A percentile compares a stretch with the other conserved stretches of the same genome.
Conservation (phyloP, 1,140 invertebrate species). For the Drosophila lacteicornis region DNA sequence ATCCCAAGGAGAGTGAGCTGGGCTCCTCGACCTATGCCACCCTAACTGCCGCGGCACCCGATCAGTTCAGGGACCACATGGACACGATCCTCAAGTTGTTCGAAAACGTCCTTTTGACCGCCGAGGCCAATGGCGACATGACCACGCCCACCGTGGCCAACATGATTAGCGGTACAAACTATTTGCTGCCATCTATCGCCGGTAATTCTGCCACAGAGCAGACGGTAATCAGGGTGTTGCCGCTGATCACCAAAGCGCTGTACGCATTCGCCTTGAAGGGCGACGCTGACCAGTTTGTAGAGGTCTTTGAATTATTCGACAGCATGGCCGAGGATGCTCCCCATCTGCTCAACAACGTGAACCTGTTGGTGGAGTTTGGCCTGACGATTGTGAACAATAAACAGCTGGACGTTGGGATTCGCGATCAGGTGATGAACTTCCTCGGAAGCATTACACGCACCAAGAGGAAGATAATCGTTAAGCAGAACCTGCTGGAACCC, state of each 20-base stretch:
- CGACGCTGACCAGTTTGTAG: slow-evolving; percentile 87
- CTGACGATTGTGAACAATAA: slow-evolving; percentile 87
- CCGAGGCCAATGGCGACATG: slow-evolving; percentile 64
- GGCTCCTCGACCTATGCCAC: slow-evolving; percentile 78
- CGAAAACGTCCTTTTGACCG: slow-evolving; percentile 49
- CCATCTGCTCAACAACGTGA: slow-evolving; percentile 87
- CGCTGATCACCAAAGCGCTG: slow-evolving; percentile 87
- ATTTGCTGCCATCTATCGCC: slow-evolving; percentile 72
- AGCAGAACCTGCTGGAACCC: slow-evolving; percentile 90
- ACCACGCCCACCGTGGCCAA: slow-evolving; percentile 70
- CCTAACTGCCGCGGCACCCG: slow-evolving; percentile 74
- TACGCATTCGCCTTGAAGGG: slow-evolving; percentile 86
- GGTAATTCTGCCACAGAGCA: slow-evolving; percentile 79
- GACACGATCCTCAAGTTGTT: slow-evolving; percentile 72
- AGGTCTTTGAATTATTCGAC: slow-evolving; percentile 90
- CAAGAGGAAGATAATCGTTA: slow-evolving; percentile 91
- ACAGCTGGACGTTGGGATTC: slow-evolving; percentile 86
- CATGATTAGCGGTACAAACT: slow-evolving; percentile 67
- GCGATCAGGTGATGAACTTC: slow-evolving; percentile 89
- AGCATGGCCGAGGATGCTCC: slow-evolving; percentile 89
- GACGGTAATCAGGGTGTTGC: slow-evolving; percentile 88
- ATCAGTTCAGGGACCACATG: slow-evolving; percentile 81
- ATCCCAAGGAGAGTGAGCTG: slow-evolving; percentile 76
- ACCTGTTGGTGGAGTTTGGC: slow-evolving; percentile 88
- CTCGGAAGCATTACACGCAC: slow-evolving; percentile 88